Evolutionary conservation across 2,888 invertebrate species (phyloP), one percentile per base, ranked within the genome.

Genomic region (Sinelater perroti): DNA sequence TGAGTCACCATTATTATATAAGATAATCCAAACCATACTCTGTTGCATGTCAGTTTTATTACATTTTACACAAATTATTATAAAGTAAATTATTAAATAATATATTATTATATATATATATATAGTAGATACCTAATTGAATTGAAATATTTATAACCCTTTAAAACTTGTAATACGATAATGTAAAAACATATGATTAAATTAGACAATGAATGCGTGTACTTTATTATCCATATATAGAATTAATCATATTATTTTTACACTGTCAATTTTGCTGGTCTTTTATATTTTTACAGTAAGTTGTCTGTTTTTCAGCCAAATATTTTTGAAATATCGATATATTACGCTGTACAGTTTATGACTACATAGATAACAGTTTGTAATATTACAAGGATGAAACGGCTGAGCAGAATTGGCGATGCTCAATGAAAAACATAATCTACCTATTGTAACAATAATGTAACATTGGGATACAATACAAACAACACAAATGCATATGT

Each of bases 41-140:
- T 75, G 76, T 76, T 77, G 76, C 76, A 76, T 77, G 76, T 75
- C 73, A 71, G 73, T 76, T 76, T 75, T 76, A 76, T 75, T 76
- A 77, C 74, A 76, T 76, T 76, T 76, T 77, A 77, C 76, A 77
- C 75, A 75, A 75, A 72, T 74, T 75, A 74, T 71, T 73, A 74
- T 75, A 59, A 64, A 65, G 60, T 63, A 64, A 57, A 65, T 75
- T 74, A 74, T 75, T 73, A 74, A 72, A 72, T 73, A 72, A 72
- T 74, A 66, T 67, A 66, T 63, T 63, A 63, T 64, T 65, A 65
- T 66, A 66, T 66, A 66, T 64, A 67, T 64, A 72, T 71, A 72
- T 71, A 73, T 73, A 75, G 75, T 75, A 75, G 74, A 73, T 77
- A 61, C 56, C 47, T 60, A 68, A 75, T 73, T 75, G 72, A 76